Evolutionary conservation across 1,140 invertebrate genomes (phyloP), one percentile per base, ranked within the genome.

Genomic region (Nebria ingens): DNA sequence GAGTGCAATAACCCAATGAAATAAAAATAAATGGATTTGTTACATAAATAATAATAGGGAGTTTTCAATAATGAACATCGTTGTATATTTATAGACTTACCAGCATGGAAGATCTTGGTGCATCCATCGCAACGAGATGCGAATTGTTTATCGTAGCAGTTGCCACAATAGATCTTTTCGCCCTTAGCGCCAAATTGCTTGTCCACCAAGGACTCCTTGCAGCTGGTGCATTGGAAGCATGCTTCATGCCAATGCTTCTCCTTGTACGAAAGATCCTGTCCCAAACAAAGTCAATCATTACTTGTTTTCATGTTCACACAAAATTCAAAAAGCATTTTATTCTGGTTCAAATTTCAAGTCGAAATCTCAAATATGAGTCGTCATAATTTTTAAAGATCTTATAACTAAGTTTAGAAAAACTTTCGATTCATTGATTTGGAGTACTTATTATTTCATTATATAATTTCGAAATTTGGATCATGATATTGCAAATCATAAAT

Each of bases 181-280:
- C 86, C 83, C 74, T 99, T 98, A 65, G 93, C 93, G 62, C 96
- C 97, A 71, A 99, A 99, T 70, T 98, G 96, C 79, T 98, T 97
- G 79, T 98, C 96, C 53, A 99, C 96, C 68, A 99, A 81, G 51
- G 93, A 97, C 61, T 94, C 86, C 71, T 92, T 86, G 77, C 97
- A 99, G 76, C 95, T 97, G 74, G 84, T 87, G 81, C 97, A 99
- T 65, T 98, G 82, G 85, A 99, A 99, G 72, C 97, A 99, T 38
- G 88, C 87, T 77, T 98, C 96, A 75, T 98, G 96, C 96, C 96
- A 99, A 72, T 99, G 97, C 75, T 96, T 96, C 73, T 99, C 97
- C 79, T 99, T 99, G 84, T 99, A 99, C 50, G 96, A 98, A 69
- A 99, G 79, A 81, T 99, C 97, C 96, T 99, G 77, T 13, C 42